A percentile compares a stretch with the other conserved stretches of the same genome.
Evolutionary conservation across 2,888 invertebrate genomes (phyloP).

Genomic region (Idaea biselata): DNA sequence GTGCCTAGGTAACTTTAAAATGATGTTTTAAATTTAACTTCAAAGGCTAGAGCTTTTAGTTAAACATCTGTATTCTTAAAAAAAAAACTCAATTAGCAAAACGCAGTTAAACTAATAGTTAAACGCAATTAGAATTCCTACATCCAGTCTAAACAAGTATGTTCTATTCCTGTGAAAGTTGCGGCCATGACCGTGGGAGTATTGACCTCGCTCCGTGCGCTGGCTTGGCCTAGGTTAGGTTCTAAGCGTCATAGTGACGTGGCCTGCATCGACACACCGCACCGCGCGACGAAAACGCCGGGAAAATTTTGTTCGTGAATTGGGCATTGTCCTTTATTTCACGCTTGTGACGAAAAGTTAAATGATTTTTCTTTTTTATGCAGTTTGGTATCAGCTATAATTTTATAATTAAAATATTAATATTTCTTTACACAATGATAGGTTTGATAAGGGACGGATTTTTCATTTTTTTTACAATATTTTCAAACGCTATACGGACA

Average conservation of each 20-base stretch:
- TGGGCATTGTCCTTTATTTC: neutral
- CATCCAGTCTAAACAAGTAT: slow-evolving; percentile 59
- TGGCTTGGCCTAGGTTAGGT: slow-evolving; percentile 75
- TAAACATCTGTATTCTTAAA: neutral
- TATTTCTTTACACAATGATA: no score
- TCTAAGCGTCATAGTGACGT: slow-evolving; percentile 58
- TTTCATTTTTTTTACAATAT: no score
- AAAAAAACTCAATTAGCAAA: neutral
- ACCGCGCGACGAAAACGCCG: slow-evolving; percentile 45
- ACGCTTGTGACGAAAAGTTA: neutral
- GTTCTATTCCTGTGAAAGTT: slow-evolving; percentile 70
- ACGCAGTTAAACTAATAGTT: neutral
- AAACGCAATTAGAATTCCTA: slow-evolving; percentile 34
- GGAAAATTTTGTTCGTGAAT: slow-evolving; percentile 27
- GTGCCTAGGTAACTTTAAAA: no score
- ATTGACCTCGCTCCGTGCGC: slow-evolving; percentile 66
- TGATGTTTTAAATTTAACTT: no score
- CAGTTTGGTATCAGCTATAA: no score
- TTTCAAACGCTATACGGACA: neutral
- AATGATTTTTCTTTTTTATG: neutral
- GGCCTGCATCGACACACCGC: slow-evolving; percentile 37
- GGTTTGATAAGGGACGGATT: no score
- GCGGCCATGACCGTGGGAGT: slow-evolving; percentile 74
- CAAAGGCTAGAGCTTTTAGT: neutral
- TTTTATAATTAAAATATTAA: no score